Percentiles rank a stretch among this genome's conserved stretches.
Evolutionary conservation across 2,113 vertebrate genomes (phyloP).

Genomic region (Pachyramphus minor): DNA sequence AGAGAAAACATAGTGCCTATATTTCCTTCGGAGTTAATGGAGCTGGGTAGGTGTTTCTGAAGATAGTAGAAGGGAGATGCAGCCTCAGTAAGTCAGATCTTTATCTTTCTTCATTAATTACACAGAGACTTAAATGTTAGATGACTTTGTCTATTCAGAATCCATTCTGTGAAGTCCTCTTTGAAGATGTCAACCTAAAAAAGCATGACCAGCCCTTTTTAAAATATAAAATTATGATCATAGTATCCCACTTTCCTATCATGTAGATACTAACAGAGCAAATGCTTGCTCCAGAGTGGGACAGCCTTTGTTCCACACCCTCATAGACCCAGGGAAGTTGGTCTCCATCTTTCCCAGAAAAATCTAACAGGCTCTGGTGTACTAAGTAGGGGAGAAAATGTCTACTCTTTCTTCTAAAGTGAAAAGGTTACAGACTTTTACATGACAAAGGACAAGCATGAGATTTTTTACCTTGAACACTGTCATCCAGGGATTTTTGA

Average conservation of each 20-base stretch:
- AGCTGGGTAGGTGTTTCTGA: not conserved
- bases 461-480: not conserved
- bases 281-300: not conserved
- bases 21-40: not conserved
- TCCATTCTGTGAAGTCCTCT: not conserved
- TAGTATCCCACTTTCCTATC: not conserved
- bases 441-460: not conserved
- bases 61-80: not conserved
- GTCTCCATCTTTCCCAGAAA: not conserved
- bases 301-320: not conserved
- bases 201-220: not conserved
- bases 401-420: not conserved
- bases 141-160: not conserved
- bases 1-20: not conserved
- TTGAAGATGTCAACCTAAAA: slow-evolving; percentile 28
- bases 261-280: not conserved
- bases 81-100: not conserved
- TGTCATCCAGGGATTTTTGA: not conserved
- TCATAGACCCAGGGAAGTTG: not conserved
- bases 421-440: not conserved
- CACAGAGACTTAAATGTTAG: not conserved
- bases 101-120: slow-evolving; percentile 10
- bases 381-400: not conserved
- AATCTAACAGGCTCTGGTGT: not conserved
- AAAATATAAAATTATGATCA: not conserved